A percentile compares a stretch with the other conserved stretches of the same genome.
These are phyloP conservation scores for Brachyopa scutellaris DNA, from an alignment of 2,888 invertebrate species.

Conservation along the genomic window DNA sequence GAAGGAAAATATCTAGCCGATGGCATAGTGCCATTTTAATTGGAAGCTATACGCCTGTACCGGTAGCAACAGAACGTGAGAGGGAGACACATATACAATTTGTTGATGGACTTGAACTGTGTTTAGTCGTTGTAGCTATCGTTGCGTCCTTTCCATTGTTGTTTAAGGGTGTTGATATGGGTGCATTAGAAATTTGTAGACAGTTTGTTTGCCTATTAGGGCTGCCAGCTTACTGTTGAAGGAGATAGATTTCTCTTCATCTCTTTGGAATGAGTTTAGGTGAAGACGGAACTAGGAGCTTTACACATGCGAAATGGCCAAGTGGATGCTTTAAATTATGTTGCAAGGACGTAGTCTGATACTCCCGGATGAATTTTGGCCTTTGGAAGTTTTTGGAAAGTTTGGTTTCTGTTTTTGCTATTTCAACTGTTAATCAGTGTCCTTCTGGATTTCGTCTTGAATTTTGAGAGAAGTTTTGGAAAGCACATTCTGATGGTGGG, in stretches of 20 bases:
- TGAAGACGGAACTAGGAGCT: no score
- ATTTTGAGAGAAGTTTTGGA: not conserved
- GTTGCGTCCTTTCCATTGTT: not conserved
- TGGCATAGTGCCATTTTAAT: conserved; percentile 58
- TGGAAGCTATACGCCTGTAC: conserved; percentile 25
- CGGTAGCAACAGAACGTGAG: not conserved
- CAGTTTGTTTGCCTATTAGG: conserved; percentile 40
- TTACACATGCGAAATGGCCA: no score
- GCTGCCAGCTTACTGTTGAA: no score
- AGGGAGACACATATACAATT: conserved; percentile 44
- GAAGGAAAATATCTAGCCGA: conserved; percentile 32
- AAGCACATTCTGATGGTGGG: not conserved
- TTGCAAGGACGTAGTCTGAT: no score
- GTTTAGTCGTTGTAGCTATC: not conserved
- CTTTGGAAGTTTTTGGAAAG: conserved; percentile 27
- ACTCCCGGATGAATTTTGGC: conserved; percentile 3
- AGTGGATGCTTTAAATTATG: no score
- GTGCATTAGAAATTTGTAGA: conserved; percentile 33
- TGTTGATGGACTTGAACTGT: conserved; percentile 45
- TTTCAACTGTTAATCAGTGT: not conserved
- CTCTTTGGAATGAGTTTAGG: no score
- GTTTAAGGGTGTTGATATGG: conserved; percentile 12
- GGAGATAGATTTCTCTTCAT: no score
- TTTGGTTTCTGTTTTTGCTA: not conserved
- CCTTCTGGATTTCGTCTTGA: not conserved